Conservation (phyloP, 92 coral and sea anemone genomes). For the Siderastrea siderea region DNA sequence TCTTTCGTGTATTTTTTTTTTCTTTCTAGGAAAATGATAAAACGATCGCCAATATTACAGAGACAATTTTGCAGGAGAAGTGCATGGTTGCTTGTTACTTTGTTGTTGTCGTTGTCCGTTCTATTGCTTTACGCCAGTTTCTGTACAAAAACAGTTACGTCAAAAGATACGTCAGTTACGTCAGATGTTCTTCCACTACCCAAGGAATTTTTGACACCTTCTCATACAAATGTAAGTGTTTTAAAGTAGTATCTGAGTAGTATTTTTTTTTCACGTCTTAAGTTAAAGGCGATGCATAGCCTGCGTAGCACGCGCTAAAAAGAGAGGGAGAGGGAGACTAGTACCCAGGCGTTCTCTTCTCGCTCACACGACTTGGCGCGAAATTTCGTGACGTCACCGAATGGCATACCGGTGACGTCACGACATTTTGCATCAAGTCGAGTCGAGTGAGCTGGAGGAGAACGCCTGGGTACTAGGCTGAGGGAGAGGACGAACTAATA, state of each 20-base stretch:
- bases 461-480: too few relatives aligned
- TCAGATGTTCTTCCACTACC: conserved; percentile 3
- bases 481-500: too few relatives aligned
- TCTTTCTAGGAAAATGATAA: background rate
- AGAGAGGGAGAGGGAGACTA: too few relatives aligned
- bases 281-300: background rate
- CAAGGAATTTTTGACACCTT: conserved; percentile 12
- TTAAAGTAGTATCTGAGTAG: background rate
- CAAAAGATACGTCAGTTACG: too few relatives aligned
- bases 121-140: background rate
- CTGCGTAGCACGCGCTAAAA: too few relatives aligned
- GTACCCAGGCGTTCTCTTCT: too few relatives aligned
- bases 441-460: too few relatives aligned
- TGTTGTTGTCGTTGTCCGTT: background rate
- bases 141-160: background rate
- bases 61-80: background rate
- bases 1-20: background rate
- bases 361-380: too few relatives aligned
- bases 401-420: too few relatives aligned
- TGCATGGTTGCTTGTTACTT: background rate
- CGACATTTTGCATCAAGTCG: too few relatives aligned
- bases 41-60: background rate
- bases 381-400: too few relatives aligned
- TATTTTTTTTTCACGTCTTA: background rate
- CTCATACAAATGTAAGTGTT: conserved; percentile 20